Base-by-base conservation (phyloP, 1,140 invertebrate genomes). In the Drosophila novamexicana region DNA sequence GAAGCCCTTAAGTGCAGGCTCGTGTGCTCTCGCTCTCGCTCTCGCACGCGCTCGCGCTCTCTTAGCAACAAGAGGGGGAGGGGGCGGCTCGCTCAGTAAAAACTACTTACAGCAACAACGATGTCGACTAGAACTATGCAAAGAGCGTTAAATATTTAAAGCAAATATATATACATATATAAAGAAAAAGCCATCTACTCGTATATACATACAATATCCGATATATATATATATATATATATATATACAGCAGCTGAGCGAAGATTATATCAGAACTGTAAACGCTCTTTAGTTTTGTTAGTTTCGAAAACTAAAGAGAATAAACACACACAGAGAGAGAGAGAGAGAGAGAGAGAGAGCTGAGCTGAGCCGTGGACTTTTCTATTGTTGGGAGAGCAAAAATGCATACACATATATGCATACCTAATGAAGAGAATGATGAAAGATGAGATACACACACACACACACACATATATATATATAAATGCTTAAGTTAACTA, bases 401-500 rank as follows among this genome's bases (percentile, higher is more conserved):
- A 59, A 56, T 45, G 45, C 37, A 29, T 34, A 32, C 10, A 47
- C 32, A 36, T 14, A 36, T 34, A 71, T 61, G 52, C 45, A 50
- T 7, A 50, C 45, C 67, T 66, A 52, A 69, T 56, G 50, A 53
- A 65, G 65, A 76, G 53, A 45, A 62, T 14, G 58, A 77, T 73
- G 62, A 66, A 57, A 18, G 49, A 73, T 7, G 12, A 10, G 14
- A 42, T 6, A n/a, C 7, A 42, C 22, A 29, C 3, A 22, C 2
- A 22, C 2, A 22, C 5, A 42, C 14, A 42, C 14, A 42, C 14
- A 52, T 10, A 42, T 42, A 42, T 42, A 42, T 42, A 52, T 45
- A 59, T 29, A 53, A 79, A 77, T 66, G 77, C 70, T 71, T 78
- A 78, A 78, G 75, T 75, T 67, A 81, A 81, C 78, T 81, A 79